phyloP scores from a whole-genome alignment of 1,140 invertebrate species.

The Tetramorium alpestre region DNA sequence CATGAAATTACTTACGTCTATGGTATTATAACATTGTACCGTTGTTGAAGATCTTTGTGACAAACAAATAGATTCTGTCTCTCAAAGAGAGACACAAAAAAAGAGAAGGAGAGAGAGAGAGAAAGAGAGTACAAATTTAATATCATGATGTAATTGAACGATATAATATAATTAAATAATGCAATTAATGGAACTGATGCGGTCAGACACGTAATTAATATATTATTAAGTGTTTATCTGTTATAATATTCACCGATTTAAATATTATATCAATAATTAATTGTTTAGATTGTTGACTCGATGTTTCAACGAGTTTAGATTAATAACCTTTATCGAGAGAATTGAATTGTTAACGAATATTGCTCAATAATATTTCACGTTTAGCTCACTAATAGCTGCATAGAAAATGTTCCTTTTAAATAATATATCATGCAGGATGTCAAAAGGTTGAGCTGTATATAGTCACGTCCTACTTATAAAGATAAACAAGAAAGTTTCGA shows the following conservation, averaged over 20 bases:
- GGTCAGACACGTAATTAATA: not conserved
- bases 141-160: not conserved
- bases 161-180: conserved; percentile 43
- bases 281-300: conserved; percentile 23
- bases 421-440: not conserved
- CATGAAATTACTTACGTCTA: not conserved
- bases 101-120: not conserved
- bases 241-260: not conserved
- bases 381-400: not conserved
- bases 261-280: conserved; percentile 39
- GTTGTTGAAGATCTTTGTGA: not conserved
- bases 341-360: conserved; percentile 19
- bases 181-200: conserved; percentile 14
- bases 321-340: not conserved
- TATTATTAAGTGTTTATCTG: conserved; percentile 17
- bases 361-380: not conserved
- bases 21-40: not conserved
- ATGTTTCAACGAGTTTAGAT: not conserved
- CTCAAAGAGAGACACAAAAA: not conserved
- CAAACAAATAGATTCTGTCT: not conserved
- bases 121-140: conserved; percentile 14
- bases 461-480: too few species aligned
- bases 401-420: not conserved
- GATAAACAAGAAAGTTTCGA: too few species aligned
- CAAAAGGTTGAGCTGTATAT: too few species aligned